These are phyloP conservation scores for Carassius auratus DNA, from an alignment of 2,113 vertebrate genomes.

Conservation along the genomic window DNA sequence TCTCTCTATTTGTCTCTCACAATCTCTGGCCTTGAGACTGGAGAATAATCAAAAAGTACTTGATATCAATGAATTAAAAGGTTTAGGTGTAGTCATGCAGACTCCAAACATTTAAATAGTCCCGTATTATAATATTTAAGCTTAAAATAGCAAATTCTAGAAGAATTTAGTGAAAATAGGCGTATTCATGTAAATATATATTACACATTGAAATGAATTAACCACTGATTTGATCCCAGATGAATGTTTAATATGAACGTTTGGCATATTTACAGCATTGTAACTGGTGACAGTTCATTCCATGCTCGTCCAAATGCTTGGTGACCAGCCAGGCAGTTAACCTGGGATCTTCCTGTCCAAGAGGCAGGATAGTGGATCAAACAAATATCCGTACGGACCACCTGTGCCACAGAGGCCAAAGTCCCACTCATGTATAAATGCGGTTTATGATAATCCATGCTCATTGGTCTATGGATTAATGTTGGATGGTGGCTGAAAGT, in stretches of 20 bases:
- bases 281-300: conserved; percentile 2
- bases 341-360: conserved; percentile 33
- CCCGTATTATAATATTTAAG: neutral
- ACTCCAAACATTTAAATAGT: neutral
- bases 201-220: neutral
- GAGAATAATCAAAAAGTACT: neutral
- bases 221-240: neutral
- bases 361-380: conserved; percentile 29
- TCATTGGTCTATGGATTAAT: neutral
- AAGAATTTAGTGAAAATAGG: neutral
- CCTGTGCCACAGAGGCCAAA: neutral
- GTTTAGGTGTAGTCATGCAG: neutral
- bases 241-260: neutral
- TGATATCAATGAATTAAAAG: neutral
- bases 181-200: neutral
- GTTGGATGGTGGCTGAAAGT: neutral
- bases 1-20: neutral
- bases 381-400: conserved; percentile 4
- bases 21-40: neutral
- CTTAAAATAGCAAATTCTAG: neutral
- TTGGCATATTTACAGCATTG: conserved; percentile 11
- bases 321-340: conserved; percentile 27
- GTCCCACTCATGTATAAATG: conserved; percentile 8
- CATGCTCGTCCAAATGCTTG: conserved; percentile 1
- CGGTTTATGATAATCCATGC: conserved; percentile 4